Base-by-base conservation (phyloP, 2,797 vertebrate genomes). In the Falco cherrug region DNA sequence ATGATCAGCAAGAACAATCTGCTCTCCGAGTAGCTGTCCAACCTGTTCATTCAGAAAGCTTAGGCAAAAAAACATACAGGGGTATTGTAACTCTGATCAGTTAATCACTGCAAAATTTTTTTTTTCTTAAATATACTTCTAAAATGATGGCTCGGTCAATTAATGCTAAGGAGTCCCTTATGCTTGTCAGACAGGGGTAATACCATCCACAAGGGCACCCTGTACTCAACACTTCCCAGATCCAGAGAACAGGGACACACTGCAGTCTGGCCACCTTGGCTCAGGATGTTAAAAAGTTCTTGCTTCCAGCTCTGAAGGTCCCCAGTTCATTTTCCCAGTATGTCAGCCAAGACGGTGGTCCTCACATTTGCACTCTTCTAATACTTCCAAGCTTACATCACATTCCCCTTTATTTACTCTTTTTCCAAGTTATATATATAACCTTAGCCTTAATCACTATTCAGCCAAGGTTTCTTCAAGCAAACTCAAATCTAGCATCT, bases 371-470 rank as follows among this genome's bases (percentile, higher is more conserved):
- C 86, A 89, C 75, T 93, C 75, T 85, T 75, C 61, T 85, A 96
- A 94, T 94, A 97, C 89, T 95, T 96, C 68, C 93, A 95, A 94
- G 91, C 87, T 95, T 90, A 97, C 94, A 95, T 96, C 94, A 95
- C 67, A 87, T 95, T 97, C 83, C 85, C 51, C 18, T 95, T 87
- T 95, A 92, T 95, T 93, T 94, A 90, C 77, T 95, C 83, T 90
- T 93, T 95, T 91, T 95, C 96, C 91, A 91, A 94, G 83, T 84
- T 43, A 29, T 89, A 90, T 79, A 80, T 92, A 93, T 88, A 17
- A 83, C 59, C 67, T 76, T 73, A 69, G 83, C 29, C 74, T 93
- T 85, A 92, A 87, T 61, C 90, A 71, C 83, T 92, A 16, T 79
- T 77, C 70, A 90, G 96, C 77, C 91, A 94, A 93, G 74, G 73